Conservation (phyloP, 1,140 invertebrate genomes). For the Drosophila sucinea region DNA sequence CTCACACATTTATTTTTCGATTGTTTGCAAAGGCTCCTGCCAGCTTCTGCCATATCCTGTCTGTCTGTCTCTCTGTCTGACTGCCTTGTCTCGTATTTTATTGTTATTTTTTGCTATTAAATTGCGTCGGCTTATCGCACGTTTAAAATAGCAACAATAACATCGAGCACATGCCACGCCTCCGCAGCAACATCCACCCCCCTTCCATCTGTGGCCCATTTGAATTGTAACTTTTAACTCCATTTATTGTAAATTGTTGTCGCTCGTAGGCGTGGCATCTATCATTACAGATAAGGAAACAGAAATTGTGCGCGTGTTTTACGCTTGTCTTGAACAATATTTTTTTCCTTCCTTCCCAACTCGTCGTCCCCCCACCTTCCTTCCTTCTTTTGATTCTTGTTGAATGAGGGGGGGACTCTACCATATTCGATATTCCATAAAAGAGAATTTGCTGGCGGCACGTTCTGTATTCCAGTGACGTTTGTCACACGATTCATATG, state of each 20-base stretch:
- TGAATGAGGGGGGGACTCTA: background rate
- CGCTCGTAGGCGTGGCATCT: conserved; percentile 69
- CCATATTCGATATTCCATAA: conserved; percentile 22
- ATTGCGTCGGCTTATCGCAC: conserved; percentile 80
- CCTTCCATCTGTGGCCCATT: conserved; percentile 27
- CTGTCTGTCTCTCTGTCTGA: conserved; percentile 24
- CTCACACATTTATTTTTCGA: conserved; percentile 69
- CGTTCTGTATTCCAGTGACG: conserved; percentile 9
- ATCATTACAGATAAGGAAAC: conserved; percentile 70
- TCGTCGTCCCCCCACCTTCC: background rate
- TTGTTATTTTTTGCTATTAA: conserved; percentile 81
- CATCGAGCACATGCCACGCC: conserved; percentile 33
- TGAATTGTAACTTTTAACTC: conserved; percentile 81
- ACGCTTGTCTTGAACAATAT: conserved; percentile 24
- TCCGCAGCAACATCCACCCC: background rate
- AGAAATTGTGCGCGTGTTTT: conserved; percentile 58
- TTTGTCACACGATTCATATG: background rate
- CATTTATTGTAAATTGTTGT: conserved; percentile 81
- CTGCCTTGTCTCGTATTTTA: conserved; percentile 71
- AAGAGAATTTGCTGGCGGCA: conserved; percentile 12
- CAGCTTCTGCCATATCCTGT: background rate
- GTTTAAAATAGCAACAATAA: conserved; percentile 74
- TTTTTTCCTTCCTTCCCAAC: background rate
- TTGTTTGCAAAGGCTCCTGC: conserved; percentile 60
- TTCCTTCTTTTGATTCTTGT: background rate